Base-by-base conservation (phyloP, 1,140 invertebrate genomes). In the Chironomus tepperi region DNA sequence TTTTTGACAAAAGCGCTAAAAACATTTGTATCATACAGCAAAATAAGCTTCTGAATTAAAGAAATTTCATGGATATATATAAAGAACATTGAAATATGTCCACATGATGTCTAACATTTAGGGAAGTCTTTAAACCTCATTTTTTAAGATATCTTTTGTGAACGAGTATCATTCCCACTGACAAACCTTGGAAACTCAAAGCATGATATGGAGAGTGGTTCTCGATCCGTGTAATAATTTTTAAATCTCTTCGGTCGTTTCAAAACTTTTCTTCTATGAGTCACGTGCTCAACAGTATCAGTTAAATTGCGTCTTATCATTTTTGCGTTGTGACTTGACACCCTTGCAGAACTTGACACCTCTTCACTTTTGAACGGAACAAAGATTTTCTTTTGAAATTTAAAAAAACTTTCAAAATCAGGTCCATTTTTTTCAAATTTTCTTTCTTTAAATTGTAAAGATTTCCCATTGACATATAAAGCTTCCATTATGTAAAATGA, bases 171-270 rank as follows among this genome's bases (percentile, higher is more conserved):
- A 15, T 47, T 1, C 8, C 8, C 8, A 47, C 2, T 47, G 8
- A 47, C 15, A 47, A 47, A 47, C 65, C 65, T 70, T 6, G 65
- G 65, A 19, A 70, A 70, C 19, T 18, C 16, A 70, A 19, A 70
- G 19, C 65, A 19, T 10, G 65, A 16, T 8, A 70, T 70, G 18
- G 6, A 18, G 2, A 70, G 19, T 70, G 65, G 16, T 10, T 70
- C 15, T 18, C 65, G 65, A 19, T 70, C 19, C 3, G 16, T 70
- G 18, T 18, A 70, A 70, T 70, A 70, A 70, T 70, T 70, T 70
- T 70, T 70, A 70, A 70, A 70, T 70, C 6, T 10, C 12, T 70
- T 70, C 7, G 65, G 65, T 21, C 65, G 65, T 7, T 70, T 70
- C 1, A 70, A 21, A 70, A 70, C 18, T 70, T 16, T 70, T 70